These are phyloP conservation scores for Aphidius gifuensis DNA, from an alignment of 1,140 invertebrate species.

Conservation along the genomic window DNA sequence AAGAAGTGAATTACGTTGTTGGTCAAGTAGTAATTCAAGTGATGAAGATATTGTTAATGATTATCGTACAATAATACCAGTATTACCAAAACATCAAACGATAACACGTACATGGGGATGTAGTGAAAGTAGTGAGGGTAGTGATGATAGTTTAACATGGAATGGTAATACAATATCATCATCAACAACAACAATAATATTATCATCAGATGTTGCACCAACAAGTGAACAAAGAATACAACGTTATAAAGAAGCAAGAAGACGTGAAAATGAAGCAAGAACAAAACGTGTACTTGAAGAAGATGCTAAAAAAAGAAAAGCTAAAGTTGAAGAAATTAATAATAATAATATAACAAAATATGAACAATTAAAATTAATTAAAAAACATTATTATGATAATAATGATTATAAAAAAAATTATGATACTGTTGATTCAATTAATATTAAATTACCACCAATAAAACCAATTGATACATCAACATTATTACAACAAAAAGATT, in stretches of 20 bases:
- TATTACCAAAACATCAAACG: conserved; percentile 30
- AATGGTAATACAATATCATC: conserved; percentile 37
- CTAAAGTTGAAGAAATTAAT: conserved; percentile 37
- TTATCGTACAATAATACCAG: conserved; percentile 35
- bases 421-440: conserved; percentile 1
- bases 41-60: conserved; percentile 49
- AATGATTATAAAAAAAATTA: background rate
- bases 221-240: conserved; percentile 50
- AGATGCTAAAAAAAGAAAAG: conserved; percentile 42
- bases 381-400: background rate
- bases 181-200: conserved; percentile 26
- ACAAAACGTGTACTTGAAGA: conserved; percentile 46
- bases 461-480: conserved; percentile 9
- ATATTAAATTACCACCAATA: conserved; percentile 9
- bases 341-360: conserved; percentile 13
- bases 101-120: conserved; percentile 44
- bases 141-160: conserved; percentile 51
- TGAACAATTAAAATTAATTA: conserved; percentile 4
- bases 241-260: conserved; percentile 48
- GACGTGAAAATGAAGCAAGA: conserved; percentile 48
- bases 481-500: conserved; percentile 4
- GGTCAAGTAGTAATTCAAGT: conserved; percentile 52
- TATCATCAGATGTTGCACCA: conserved; percentile 34
- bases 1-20: conserved; percentile 46
- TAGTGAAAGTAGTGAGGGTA: conserved; percentile 53